These are phyloP conservation scores for Psittacula derbiana DNA, from an alignment of 2,797 vertebrate species.

Conservation along the genomic window DNA sequence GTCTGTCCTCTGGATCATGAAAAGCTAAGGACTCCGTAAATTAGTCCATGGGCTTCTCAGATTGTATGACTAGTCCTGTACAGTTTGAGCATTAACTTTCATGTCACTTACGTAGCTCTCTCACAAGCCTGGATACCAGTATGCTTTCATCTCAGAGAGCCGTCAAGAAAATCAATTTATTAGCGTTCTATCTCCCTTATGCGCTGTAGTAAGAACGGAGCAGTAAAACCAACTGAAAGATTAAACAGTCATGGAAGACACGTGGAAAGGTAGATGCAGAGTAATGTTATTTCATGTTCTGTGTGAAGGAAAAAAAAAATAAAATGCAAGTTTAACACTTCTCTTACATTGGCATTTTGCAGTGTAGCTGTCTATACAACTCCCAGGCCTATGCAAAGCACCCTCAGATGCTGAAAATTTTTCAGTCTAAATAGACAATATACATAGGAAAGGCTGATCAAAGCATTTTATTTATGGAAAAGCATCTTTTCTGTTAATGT, in stretches of 20 bases:
- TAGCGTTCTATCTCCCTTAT: background rate
- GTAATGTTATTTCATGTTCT: background rate
- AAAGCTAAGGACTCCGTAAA: background rate
- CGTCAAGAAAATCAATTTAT: slow-evolving; percentile 12
- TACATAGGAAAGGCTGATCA: background rate
- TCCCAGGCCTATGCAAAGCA: background rate
- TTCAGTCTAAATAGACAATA: background rate
- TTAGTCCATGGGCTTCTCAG: background rate
- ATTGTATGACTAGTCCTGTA: background rate
- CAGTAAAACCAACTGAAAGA: background rate
- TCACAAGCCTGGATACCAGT: background rate
- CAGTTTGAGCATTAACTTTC: background rate
- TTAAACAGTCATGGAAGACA: background rate
- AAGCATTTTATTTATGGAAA: background rate
- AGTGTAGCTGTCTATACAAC: background rate
- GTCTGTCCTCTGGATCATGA: background rate
- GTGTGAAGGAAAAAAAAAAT: background rate
- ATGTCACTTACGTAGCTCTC: background rate
- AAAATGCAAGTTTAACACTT: background rate
- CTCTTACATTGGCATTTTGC: background rate
- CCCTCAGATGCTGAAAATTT: background rate
- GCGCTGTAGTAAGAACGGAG: background rate
- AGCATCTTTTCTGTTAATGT: background rate
- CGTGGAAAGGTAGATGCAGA: background rate
- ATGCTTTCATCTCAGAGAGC: background rate